phyloP scores from a whole-genome alignment of 1,140 invertebrate species.

The Leptopilina boulardi region DNA sequence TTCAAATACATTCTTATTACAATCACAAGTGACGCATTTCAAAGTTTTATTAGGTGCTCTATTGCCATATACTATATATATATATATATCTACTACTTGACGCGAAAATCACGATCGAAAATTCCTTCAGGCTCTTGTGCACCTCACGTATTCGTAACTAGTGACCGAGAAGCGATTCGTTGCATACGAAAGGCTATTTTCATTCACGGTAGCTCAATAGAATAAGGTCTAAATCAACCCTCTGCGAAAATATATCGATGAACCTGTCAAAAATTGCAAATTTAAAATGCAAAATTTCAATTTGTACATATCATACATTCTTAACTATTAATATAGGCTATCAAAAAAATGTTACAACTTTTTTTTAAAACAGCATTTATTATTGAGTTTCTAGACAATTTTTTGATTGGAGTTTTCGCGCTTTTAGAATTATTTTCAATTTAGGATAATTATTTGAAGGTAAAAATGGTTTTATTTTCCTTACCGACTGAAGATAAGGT shows the following conservation, averaged over 20 bases:
- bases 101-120: slow-evolving; percentile 14
- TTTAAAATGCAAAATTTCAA: not conserved
- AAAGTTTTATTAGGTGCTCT: not conserved
- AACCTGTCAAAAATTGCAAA: not conserved
- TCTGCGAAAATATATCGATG: not conserved
- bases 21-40: not conserved
- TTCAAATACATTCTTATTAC: slow-evolving; percentile 18
- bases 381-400: too few species aligned
- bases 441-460: too few species aligned
- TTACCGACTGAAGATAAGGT: too few species aligned
- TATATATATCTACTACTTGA: slow-evolving; percentile 22
- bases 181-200: slow-evolving; percentile 32
- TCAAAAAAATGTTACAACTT: too few species aligned
- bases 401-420: too few species aligned
- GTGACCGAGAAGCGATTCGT: slow-evolving; percentile 19
- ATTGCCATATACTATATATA: too few species aligned
- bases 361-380: too few species aligned
- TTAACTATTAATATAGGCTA: too few species aligned
- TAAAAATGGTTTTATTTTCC: too few species aligned
- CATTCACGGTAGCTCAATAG: slow-evolving; percentile 14
- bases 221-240: slow-evolving; percentile 3
- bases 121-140: slow-evolving; percentile 16
- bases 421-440: too few species aligned
- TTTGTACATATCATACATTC: too few species aligned
- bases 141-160: slow-evolving; percentile 32